Evolutionary conservation across 2,797 vertebrate species (phyloP).

Genomic region (Euthynnus affinis): DNA sequence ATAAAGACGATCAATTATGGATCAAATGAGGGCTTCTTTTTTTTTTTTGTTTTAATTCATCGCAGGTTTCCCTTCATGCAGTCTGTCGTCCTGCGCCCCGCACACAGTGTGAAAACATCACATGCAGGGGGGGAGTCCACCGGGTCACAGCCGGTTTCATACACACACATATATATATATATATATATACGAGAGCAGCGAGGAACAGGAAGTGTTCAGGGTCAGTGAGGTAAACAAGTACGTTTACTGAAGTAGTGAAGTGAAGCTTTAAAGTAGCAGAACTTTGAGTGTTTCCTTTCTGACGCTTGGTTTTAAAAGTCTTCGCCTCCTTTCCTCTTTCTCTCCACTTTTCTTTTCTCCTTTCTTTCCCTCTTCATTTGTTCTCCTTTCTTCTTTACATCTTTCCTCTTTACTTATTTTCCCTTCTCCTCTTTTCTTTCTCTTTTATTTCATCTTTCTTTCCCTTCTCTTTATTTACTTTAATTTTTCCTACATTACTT

Average conservation of each 20-base stretch:
- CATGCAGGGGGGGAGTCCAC: not conserved
- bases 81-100: conserved; percentile 28
- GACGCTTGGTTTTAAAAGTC: not conserved
- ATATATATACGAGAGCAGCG: not conserved
- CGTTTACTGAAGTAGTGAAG: no score
- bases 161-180: no score
- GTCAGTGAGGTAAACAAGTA: not conserved
- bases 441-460: not conserved
- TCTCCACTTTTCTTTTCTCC: not conserved
- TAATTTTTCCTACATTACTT: not conserved
- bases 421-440: not conserved
- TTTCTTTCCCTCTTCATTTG: not conserved
- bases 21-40: conserved; percentile 82
- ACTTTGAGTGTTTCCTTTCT: not conserved
- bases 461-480: not conserved
- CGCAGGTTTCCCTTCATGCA: conserved; percentile 31
- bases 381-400: not conserved
- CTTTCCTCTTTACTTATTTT: no score
- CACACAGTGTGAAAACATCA: conserved; percentile 19
- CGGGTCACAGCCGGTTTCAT: conserved; percentile 1
- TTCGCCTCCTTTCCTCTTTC: not conserved
- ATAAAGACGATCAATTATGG: conserved; percentile 87
- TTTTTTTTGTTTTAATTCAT: conserved; percentile 61
- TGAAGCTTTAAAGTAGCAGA: not conserved
- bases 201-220: conserved; percentile 2